Conservation (phyloP, 1,140 invertebrate species). For the Papilio polytes region DNA sequence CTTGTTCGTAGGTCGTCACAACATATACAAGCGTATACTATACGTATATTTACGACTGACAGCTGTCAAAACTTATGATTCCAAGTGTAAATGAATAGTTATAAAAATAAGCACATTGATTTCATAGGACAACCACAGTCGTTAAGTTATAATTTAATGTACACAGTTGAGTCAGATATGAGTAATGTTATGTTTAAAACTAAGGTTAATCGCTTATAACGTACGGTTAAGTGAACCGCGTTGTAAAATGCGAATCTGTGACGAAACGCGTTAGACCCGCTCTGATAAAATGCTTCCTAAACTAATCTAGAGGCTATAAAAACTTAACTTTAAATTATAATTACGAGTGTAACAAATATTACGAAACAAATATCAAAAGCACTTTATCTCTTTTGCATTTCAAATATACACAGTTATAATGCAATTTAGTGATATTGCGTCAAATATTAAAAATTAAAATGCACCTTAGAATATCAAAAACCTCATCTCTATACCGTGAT, state of each 20-base stretch:
- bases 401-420: not conserved
- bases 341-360: not conserved
- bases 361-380: too few relatives aligned
- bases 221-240: not conserved
- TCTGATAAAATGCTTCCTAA: not conserved
- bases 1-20: too few relatives aligned
- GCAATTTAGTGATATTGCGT: too few relatives aligned
- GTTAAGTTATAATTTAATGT: not conserved
- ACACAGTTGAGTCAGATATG: constrained; percentile 4
- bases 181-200: constrained; percentile 12
- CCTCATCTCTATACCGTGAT: not conserved
- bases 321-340: not conserved
- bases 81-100: not conserved
- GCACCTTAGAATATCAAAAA: not conserved
- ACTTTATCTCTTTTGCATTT: too few relatives aligned
- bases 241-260: constrained; percentile 15
- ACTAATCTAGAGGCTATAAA: not conserved
- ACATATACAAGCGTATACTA: too few relatives aligned
- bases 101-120: not conserved
- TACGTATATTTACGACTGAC: not conserved
- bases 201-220: not conserved
- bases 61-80: not conserved
- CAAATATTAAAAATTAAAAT: too few relatives aligned
- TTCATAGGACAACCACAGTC: not conserved
- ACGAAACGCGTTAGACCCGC: not conserved